Base-by-base conservation (phyloP, 2,113 vertebrate species). In the Cololabis saira region DNA sequence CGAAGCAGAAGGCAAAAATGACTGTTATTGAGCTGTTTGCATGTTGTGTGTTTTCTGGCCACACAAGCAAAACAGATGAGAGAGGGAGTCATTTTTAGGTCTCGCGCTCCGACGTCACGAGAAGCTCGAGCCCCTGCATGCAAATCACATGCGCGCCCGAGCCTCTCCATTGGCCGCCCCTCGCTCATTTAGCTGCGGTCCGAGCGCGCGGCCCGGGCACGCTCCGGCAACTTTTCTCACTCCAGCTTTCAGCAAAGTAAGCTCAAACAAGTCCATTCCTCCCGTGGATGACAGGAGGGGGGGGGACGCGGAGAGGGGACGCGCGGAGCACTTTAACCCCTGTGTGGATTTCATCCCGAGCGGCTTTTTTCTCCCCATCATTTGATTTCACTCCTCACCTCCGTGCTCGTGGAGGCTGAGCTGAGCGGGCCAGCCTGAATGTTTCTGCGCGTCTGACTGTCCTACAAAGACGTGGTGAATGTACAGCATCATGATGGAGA, bases 401-500 rank as follows among this genome's bases (percentile, higher is more conserved):
- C 37, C 17, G 64, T 48, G 27, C 41, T 64, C 51, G 37, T 67
- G 67, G 71, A 71, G 73, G 49, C 54, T 17, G 13, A 19, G 61
- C 86, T 11, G 61, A 43, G 67, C 52, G 54, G 59, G 70, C 24
- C 71, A 33, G 74, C 43, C 89, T 91, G 89, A 87, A 92, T 93
- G 92, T 86, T 78, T 84, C 62, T 81, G 67, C 66, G 90, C 78
- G 83, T 91, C 44, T 87, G 90, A 91, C 90, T 82, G 57, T 82
- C 76, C 80, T 15, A 61, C 73, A 19, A 87, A 86, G 24, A 27
- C 24, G 24, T 27, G 24, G 24, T 94, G 95, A 94, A 99, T 99
- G 97, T 99, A 98, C 94, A 96, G 97, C 94, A 95, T 98, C 94
- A 98, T 98, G 97, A 98, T 99, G 97, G 97, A 99, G 58, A 95